Evolutionary conservation across 2,113 vertebrate genomes (phyloP), one percentile per base, ranked within the genome.

Genomic region (Actenoides hombroni): DNA sequence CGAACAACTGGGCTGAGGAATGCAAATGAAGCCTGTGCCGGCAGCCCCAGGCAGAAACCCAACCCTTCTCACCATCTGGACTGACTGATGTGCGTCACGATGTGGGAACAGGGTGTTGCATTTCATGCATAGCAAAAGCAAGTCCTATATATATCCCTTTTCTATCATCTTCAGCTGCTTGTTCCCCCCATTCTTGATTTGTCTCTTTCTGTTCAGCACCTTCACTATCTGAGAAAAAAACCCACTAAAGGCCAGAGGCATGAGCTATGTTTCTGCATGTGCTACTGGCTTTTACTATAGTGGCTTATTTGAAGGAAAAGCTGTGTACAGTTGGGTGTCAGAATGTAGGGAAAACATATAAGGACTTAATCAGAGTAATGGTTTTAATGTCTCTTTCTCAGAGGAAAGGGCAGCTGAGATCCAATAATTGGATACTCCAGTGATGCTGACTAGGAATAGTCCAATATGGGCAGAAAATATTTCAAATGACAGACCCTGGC

Each of bases 1-100:
- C 0, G 57, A 96, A 95, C 96, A 96, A 96, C 95, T 96, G 96
- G 94, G 91, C 88, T 95, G 74, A 95, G 81, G 96, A 96, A 97
- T 95, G 92, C 95, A 97, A 96, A 97, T 95, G 94, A 88, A 92
- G 83, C 44, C 69, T 71, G 85, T 0, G 16, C 68, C 8, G 5
- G 95, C 91, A 94, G 95, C 92, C 91, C 53, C 76, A 96, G 91
- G 95, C 92, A 94, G 96, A 96, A 97, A 97, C 96, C 83, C 96
- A 96, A 94, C 91, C 95, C 95, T 92, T 95, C 83, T 92, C 88
- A 93, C 94, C 96, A 96, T 96, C 96, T 97, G 96, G 88, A 96
- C 86, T 2, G 26, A 84, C 94, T 92, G 96, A 95, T 96, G 96
- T 96, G 95, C 94, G 94, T 95, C 96, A 96, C 8, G 13, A 95